These are phyloP conservation scores for Phthorimaea operculella DNA, from an alignment of 1,140 invertebrate genomes.

Conservation along the genomic window DNA sequence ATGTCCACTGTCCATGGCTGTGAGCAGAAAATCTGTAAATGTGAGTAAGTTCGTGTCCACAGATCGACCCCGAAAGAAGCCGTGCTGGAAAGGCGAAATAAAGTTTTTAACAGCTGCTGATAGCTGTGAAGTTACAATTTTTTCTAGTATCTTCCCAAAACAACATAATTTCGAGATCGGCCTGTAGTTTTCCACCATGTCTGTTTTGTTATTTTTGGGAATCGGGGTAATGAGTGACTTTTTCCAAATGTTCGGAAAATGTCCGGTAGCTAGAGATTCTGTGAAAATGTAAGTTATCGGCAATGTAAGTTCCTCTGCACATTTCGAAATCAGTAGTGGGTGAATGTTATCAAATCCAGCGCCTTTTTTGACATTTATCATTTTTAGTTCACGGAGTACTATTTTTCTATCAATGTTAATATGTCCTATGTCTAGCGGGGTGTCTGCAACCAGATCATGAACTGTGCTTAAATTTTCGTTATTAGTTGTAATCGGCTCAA, in stretches of 20 bases:
- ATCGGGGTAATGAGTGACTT: slow-evolving; percentile 17
- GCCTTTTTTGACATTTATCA: no score
- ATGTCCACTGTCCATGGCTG: slow-evolving; percentile 16
- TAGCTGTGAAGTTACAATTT: slow-evolving; percentile 16
- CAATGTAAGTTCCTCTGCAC: neutral
- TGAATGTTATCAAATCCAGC: slow-evolving; percentile 9
- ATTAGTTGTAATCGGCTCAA: neutral
- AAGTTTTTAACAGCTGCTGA: neutral
- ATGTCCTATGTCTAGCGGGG: neutral
- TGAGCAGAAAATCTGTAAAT: slow-evolving; percentile 19
- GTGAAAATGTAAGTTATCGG: slow-evolving; percentile 7
- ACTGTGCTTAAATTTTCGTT: neutral
- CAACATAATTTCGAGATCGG: slow-evolving; percentile 29
- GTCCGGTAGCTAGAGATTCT: neutral
- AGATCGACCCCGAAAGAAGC: neutral
- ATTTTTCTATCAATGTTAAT: neutral
- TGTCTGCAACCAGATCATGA: neutral
- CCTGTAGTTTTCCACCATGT: slow-evolving; percentile 16
- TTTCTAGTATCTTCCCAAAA: slow-evolving; percentile 33
- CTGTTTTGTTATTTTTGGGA: slow-evolving; percentile 12
- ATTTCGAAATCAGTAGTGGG: neutral
- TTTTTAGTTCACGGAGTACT: slow-evolving; percentile 1
- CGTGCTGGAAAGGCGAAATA: neutral
- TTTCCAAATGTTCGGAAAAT: slow-evolving; percentile 15
- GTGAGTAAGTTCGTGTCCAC: slow-evolving; percentile 10